Evolutionary conservation across 1,140 invertebrate genomes (phyloP).

Genomic region (Drosophila pachea): DNA sequence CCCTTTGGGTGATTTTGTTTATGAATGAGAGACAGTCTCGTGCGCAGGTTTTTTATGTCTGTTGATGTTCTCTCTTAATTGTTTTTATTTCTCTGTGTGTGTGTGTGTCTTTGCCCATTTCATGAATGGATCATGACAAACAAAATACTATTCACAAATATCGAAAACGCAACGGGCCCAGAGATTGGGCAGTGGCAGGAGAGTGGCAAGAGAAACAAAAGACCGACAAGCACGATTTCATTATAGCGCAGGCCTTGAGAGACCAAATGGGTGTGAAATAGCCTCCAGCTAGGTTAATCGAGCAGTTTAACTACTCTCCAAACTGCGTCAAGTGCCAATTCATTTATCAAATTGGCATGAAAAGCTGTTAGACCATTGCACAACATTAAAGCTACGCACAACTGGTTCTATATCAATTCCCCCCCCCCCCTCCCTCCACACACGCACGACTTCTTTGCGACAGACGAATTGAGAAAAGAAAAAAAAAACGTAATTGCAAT

Average conservation of each 20-base stretch:
- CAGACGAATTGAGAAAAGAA: not conserved
- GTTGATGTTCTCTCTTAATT: conserved; percentile 6
- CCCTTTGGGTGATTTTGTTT: conserved; percentile 6
- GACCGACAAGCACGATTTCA: no score
- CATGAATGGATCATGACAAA: conserved; percentile 29
- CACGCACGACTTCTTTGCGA: not conserved
- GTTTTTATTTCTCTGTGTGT: conserved; percentile 16
- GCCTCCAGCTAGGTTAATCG: not conserved
- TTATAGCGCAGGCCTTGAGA: no score
- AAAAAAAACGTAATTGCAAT: not conserved
- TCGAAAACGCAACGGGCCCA: no score
- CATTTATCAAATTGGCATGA: conserved; percentile 5
- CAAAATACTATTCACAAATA: not conserved
- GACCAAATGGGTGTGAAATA: no score
- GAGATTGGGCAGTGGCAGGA: no score
- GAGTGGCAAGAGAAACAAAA: no score
- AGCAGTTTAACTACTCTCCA: not conserved
- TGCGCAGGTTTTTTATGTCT: conserved; percentile 30
- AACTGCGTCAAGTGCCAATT: conserved; percentile 1
- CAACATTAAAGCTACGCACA: not conserved
- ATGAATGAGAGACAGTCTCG: conserved; percentile 17
- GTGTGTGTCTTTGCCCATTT: conserved; percentile 4
- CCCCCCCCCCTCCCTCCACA: no score
- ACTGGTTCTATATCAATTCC: not conserved
- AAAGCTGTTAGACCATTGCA: not conserved